Base-by-base conservation (phyloP, 2,888 invertebrate genomes). In the Cosmia pyralina region DNA sequence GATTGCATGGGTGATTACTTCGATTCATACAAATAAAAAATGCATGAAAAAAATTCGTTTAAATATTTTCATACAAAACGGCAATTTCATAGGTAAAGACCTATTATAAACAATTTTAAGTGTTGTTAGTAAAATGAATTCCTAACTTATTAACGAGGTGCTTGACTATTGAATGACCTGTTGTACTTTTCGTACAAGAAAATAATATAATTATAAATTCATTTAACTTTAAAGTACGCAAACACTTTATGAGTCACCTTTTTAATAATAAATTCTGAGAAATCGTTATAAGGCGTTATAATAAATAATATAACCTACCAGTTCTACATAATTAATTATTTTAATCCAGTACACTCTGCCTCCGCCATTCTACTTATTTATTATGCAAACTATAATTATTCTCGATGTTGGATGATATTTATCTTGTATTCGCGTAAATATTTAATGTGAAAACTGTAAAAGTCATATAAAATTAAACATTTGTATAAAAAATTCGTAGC, bases 61-160 rank as follows among this genome's bases (percentile, higher is more conserved):
- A n/a, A n/a, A n/a, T n/a, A n/a, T n/a, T n/a, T n/a, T n/a, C n/a
- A n/a, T n/a, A n/a, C n/a, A n/a, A n/a, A n/a, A n/a, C n/a, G n/a
- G n/a, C n/a, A n/a, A n/a, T n/a, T n/a, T n/a, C n/a, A n/a, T n/a
- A n/a, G n/a, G n/a, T n/a, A n/a, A n/a, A n/a, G n/a, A n/a, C n/a
- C n/a, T 28, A 28, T 28, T 28, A 28, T 2, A 55, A 64, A 34
- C 15, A 66, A 48, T 66, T 58, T 69, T 19, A 15, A 57, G 41
- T 57, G 22, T 57, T 65, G 46, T 28, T 57, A n/a, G 8, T 64
- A 68, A 64, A 41, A 52, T 64, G 28, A 57, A 57, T 66, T 34
- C 1, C 53, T 58, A 63, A 75, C 38, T 80, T 59, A 75, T 19
- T 57, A 80, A 63, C 59, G 19, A 81, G 46, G 46, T 59, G 38